A percentile compares a stretch with the other conserved stretches of the same genome.
These are phyloP conservation scores for Chesias legatella DNA, from an alignment of 2,888 invertebrate species.

Conservation along the genomic window DNA sequence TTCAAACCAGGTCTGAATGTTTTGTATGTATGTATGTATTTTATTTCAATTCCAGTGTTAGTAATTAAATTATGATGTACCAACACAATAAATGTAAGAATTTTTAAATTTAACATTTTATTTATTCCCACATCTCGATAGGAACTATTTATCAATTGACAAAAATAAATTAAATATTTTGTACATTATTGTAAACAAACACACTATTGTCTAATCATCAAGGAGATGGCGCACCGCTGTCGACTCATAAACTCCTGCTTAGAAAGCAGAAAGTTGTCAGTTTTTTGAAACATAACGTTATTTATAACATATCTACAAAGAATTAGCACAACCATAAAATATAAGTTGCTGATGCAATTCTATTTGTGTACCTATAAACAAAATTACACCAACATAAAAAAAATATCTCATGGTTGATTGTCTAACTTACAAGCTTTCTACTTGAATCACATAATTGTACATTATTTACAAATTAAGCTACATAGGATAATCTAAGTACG, in stretches of 20 bases:
- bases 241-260: not conserved
- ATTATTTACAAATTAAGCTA: constrained; percentile 64
- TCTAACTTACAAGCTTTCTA: constrained; percentile 59
- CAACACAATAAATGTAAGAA: constrained; percentile 66
- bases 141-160: constrained; percentile 39
- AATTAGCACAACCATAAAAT: constrained; percentile 15
- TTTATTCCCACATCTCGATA: constrained; percentile 47
- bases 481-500: constrained; percentile 34
- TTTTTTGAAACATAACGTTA: not conserved
- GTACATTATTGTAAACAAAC: constrained; percentile 23
- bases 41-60: constrained; percentile 63
- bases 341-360: constrained; percentile 8
- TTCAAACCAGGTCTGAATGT: constrained; percentile 64
- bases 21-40: constrained; percentile 62
- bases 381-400: constrained; percentile 34
- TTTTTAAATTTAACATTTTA: constrained; percentile 63
- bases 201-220: constrained; percentile 17
- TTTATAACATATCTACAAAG: not conserved
- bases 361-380: constrained; percentile 27
- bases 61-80: constrained; percentile 51
- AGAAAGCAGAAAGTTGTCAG: not conserved
- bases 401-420: constrained; percentile 35
- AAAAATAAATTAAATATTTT: constrained; percentile 28
- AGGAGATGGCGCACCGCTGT: not conserved
- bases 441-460: constrained; percentile 65